Base-by-base conservation (phyloP, 2,888 invertebrate genomes). In the Gortyna flavago region DNA sequence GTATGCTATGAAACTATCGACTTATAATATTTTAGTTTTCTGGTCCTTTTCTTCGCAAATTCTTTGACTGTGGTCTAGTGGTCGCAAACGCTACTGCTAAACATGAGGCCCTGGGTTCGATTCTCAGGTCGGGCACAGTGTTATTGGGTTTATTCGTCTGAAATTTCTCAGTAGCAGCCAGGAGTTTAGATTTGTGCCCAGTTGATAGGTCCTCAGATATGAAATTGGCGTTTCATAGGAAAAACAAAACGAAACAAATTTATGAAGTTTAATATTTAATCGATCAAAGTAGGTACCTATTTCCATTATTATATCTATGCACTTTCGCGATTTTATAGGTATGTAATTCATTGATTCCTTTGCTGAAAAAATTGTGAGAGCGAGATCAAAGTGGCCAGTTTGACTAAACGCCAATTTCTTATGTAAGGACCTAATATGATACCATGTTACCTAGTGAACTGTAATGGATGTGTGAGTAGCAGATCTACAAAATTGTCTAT, bases 1-100 rank as follows among this genome's bases (percentile, higher is more conserved):
- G 38, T 54, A 64, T 68, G 25, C 13, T 72, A 8, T 65, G 44
- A 68, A 64, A 61, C 35, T 13, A 62, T 62, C 21, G 8, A 64
- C 2, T 32, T 25, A 18, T 57, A 35, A 57, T 35, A n/a, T 35
- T 25, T 4, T 35, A 51, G 6, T 67, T 84, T 83, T 54, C 9
- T 79, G 44, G 69, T 44, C 7, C 29, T 81, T 57, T 32, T 59
- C 38, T 59, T n/a, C 61, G 25, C 9, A 57, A 44, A 64, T 66
- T 6, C 21, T 21, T 66, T 44, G 21, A 29, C 29, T 21, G 6
- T 21, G 29, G 4, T 29, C 21, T 29, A 29, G n/a, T 21, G 9
- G 38, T 41, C 9, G 18, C 25, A 8, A 13, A 16, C 21, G 11
- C 11, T 29, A 66, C 11, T 29, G 1, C 0, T 21, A 7, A 32